A percentile compares a stretch with the other conserved stretches of the same genome.
Conservation (phyloP, 1,140 invertebrate species). For the Cataglyphis hispanica region DNA sequence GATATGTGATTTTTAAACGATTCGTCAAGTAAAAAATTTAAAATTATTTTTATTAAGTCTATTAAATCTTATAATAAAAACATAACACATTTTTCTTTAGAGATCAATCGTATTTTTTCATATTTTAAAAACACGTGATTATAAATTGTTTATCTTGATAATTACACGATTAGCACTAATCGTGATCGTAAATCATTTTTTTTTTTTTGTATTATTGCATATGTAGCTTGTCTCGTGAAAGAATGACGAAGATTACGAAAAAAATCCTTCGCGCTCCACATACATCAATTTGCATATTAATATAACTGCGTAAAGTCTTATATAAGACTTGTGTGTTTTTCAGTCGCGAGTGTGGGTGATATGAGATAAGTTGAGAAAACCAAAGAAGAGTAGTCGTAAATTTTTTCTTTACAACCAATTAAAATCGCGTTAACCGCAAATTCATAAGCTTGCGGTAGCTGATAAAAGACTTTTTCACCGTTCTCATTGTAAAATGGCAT, state of each 20-base stretch:
- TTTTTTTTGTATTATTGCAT: conserved; percentile 17
- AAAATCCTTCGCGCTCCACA: conserved; percentile 24
- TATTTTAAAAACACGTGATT: background rate
- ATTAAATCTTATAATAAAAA: background rate
- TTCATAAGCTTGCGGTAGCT: background rate
- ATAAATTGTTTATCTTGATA: background rate
- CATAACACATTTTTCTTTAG: background rate
- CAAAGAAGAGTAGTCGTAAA: background rate
- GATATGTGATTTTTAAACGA: background rate
- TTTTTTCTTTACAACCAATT: background rate
- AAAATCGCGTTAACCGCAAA: conserved; percentile 11
- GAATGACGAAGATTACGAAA: background rate
- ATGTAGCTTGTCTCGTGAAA: conserved; percentile 3
- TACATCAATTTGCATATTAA: conserved; percentile 47
- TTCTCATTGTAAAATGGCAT: conserved; percentile 62
- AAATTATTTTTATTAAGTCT: too few relatives aligned
- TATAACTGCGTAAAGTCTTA: conserved; percentile 2
- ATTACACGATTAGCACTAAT: background rate
- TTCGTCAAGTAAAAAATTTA: too few relatives aligned
- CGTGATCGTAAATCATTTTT: background rate
- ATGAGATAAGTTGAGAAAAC: background rate
- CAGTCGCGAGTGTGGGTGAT: conserved; percentile 16
- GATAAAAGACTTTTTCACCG: background rate
- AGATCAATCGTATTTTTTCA: background rate
- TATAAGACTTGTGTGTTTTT: conserved; percentile 7